Conservation (phyloP, 2,888 invertebrate species). For the Cheilosia urbana region DNA sequence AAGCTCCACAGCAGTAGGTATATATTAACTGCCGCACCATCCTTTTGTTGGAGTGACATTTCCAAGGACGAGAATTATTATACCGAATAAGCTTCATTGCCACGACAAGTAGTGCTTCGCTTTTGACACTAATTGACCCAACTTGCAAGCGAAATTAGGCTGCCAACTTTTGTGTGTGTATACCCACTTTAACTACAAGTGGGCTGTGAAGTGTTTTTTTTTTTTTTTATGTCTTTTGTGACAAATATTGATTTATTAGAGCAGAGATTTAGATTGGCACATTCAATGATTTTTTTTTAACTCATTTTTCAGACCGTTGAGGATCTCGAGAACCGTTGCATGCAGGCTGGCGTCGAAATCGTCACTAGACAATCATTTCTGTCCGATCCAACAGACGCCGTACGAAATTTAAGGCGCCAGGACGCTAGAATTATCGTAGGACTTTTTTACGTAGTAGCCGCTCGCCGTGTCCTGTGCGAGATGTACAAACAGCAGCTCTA, state of each 20-base stretch:
- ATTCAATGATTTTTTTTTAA: slow-evolving; percentile 74
- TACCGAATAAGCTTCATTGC: slow-evolving; percentile 60
- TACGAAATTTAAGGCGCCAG: slow-evolving; percentile 95
- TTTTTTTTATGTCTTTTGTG: not conserved
- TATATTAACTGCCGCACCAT: slow-evolving; percentile 18
- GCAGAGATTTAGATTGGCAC: not conserved
- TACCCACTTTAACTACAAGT: not conserved
- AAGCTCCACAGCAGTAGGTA: slow-evolving; percentile 10
- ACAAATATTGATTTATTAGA: slow-evolving; percentile 28
- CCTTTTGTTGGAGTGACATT: slow-evolving; percentile 36
- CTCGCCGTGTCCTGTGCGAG: slow-evolving; percentile 97
- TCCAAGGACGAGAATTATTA: slow-evolving; percentile 58
- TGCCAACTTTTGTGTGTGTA: slow-evolving; percentile 11
- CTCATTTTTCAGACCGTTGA: slow-evolving; percentile 92
- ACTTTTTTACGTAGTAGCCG: slow-evolving; percentile 98
- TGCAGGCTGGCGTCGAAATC: slow-evolving; percentile 96
- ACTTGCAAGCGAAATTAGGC: slow-evolving; percentile 40
- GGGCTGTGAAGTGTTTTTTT: not conserved
- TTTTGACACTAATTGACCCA: slow-evolving; percentile 68
- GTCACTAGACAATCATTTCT: slow-evolving; percentile 98
- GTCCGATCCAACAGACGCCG: slow-evolving; percentile 98
- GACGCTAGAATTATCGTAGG: slow-evolving; percentile 99
- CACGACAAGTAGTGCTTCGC: slow-evolving; percentile 53
- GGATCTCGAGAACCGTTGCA: slow-evolving; percentile 97
- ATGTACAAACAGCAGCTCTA: slow-evolving; percentile 96